Evolutionary conservation across 2,888 invertebrate genomes (phyloP).

Genomic region (Drosophila ustulata): DNA sequence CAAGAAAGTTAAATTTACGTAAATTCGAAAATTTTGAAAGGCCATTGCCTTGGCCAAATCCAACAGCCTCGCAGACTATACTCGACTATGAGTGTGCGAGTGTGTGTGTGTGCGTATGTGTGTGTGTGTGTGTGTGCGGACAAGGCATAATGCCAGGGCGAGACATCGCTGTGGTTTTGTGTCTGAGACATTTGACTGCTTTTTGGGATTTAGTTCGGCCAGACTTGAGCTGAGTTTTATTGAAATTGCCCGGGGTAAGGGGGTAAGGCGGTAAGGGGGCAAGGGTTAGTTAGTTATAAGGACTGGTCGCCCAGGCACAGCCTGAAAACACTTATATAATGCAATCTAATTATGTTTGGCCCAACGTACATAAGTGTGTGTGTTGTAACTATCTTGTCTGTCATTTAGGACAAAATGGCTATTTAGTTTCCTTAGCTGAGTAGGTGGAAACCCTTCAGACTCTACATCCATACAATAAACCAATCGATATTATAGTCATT

Average conservation of each 20-base stretch:
- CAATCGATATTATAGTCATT: background rate
- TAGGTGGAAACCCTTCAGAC: background rate
- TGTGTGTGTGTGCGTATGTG: slow-evolving; percentile 1
- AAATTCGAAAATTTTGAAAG: slow-evolving; percentile 81
- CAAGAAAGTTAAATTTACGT: slow-evolving; percentile 82
- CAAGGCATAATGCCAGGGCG: slow-evolving; percentile 57
- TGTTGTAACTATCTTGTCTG: slow-evolving; percentile 36
- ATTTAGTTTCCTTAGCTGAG: slow-evolving; percentile 22
- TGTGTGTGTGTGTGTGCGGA: slow-evolving; percentile 38
- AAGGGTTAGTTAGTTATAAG: slow-evolving; percentile 28
- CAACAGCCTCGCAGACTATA: slow-evolving; percentile 21
- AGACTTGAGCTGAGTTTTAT: slow-evolving; percentile 67
- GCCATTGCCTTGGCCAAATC: slow-evolving; percentile 75
- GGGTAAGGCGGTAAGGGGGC: slow-evolving; percentile 4
- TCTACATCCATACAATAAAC: background rate
- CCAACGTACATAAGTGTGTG: slow-evolving; percentile 34
- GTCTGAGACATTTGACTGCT: slow-evolving; percentile 79
- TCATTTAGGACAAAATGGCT: slow-evolving; percentile 57
- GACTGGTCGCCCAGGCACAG: slow-evolving; percentile 47
- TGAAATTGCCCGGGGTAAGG: slow-evolving; percentile 65
- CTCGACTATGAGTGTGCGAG: background rate
- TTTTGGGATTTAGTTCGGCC: slow-evolving; percentile 54
- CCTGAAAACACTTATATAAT: slow-evolving; percentile 72
- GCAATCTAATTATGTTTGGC: slow-evolving; percentile 77
- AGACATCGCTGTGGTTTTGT: slow-evolving; percentile 73